A percentile compares a stretch with the other conserved stretches of the same genome.
phyloP scores from a whole-genome alignment of 2,888 invertebrate genomes.

The Scrobipalpa atriplicella region DNA sequence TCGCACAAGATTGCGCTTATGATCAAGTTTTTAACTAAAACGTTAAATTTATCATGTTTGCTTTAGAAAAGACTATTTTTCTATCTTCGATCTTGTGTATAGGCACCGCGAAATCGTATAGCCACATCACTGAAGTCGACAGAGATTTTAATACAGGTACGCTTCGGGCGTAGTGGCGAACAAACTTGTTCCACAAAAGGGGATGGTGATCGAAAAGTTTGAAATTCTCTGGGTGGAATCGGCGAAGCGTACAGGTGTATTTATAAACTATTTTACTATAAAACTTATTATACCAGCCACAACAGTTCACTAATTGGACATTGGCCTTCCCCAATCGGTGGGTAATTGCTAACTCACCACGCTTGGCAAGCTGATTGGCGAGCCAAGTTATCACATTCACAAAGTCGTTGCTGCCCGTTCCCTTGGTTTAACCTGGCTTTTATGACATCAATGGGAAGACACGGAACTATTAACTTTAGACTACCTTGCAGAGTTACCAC shows the following conservation, averaged over 20 bases:
- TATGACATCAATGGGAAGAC: no score
- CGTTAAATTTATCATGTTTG: neutral
- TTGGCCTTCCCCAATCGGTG: no score
- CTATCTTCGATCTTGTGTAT: neutral
- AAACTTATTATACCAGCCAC: neutral
- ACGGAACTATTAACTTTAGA: no score
- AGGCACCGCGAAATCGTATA: constrained; percentile 8
- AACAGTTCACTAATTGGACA: no score
- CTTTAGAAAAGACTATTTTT: neutral
- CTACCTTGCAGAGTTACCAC: no score
- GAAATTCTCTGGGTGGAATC: neutral
- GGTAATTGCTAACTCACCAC: no score
- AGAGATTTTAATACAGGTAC: neutral
- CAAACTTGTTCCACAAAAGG: neutral
- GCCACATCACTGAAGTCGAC: neutral
- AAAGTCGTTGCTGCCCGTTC: no score
- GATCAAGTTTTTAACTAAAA: neutral
- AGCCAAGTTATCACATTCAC: no score
- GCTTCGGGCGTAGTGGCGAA: neutral
- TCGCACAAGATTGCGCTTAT: neutral
- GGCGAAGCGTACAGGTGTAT: neutral
- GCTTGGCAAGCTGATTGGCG: no score
- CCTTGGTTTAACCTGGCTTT: no score
- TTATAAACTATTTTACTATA: neutral
- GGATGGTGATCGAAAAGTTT: neutral